phyloP scores from a whole-genome alignment of 1,140 invertebrate species.

The Diorhabda carinulata region DNA sequence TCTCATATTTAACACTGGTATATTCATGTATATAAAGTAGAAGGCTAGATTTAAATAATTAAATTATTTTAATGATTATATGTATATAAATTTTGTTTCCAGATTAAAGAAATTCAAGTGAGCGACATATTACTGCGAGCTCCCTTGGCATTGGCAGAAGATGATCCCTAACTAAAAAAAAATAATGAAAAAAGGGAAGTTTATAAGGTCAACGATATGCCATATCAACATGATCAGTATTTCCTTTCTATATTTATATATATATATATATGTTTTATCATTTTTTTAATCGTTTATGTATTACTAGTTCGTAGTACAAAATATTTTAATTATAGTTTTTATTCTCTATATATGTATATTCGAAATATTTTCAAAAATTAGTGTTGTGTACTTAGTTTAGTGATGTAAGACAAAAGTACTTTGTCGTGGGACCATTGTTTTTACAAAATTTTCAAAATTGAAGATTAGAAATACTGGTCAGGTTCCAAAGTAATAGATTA shows the following conservation, averaged over 20 bases:
- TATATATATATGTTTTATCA: constrained; percentile 4
- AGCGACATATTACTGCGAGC: constrained; percentile 39
- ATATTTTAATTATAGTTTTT: constrained; percentile 14
- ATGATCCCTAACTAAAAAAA: constrained; percentile 31
- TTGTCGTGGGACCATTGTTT: constrained; percentile 24
- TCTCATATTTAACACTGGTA: too few relatives aligned
- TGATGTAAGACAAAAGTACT: constrained; percentile 5
- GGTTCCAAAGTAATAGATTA: constrained; percentile 10
- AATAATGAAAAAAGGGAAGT: constrained; percentile 8
- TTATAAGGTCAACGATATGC: constrained; percentile 22
- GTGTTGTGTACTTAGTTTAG: constrained; percentile 27
- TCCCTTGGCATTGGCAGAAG: constrained; percentile 40
- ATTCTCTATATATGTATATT: constrained; percentile 6
- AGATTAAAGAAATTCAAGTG: constrained; percentile 42
- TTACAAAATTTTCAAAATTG: neutral
- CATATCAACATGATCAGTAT: constrained; percentile 36
- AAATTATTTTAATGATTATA: too few relatives aligned
- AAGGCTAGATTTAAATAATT: too few relatives aligned
- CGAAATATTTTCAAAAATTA: constrained; percentile 18
- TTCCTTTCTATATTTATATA: constrained; percentile 24
- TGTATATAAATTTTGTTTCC: constrained; percentile 23
- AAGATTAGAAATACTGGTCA: constrained; percentile 32
- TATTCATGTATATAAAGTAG: too few relatives aligned
- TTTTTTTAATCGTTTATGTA: constrained; percentile 4
- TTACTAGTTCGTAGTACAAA: constrained; percentile 22